These are phyloP conservation scores for Drosophila repletoides DNA, from an alignment of 1,140 invertebrate genomes.

Conservation along the genomic window DNA sequence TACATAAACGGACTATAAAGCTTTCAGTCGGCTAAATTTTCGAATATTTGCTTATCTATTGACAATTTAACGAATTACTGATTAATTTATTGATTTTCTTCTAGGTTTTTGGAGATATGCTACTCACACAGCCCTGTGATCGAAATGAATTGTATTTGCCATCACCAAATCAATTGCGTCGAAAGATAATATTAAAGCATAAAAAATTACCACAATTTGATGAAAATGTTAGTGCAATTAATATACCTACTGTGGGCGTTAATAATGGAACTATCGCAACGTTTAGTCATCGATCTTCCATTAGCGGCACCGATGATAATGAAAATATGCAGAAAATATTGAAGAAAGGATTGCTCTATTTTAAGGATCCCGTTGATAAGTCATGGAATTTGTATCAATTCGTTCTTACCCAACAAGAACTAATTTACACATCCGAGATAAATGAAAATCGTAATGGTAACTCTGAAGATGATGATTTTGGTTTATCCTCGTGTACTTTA, in stretches of 20 bases:
- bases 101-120: slow-evolving; percentile 93
- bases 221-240: slow-evolving; percentile 82
- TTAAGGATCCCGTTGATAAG: slow-evolving; percentile 94
- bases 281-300: slow-evolving; percentile 52
- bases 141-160: slow-evolving; percentile 93
- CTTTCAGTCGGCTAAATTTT: too few relatives aligned
- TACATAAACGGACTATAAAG: too few relatives aligned
- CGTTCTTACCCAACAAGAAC: slow-evolving; percentile 93
- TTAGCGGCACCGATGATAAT: slow-evolving; percentile 82
- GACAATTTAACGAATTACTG: neutral
- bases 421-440: slow-evolving; percentile 89
- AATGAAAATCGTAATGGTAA: slow-evolving; percentile 83
- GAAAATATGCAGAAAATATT: slow-evolving; percentile 94
- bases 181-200: slow-evolving; percentile 95
- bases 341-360: slow-evolving; percentile 95
- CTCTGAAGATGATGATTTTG: slow-evolving; percentile 84
- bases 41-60: too few relatives aligned
- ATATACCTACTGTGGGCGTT: slow-evolving; percentile 19
- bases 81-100: neutral
- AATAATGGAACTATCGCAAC: slow-evolving; percentile 42
- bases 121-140: slow-evolving; percentile 90
- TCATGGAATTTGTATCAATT: slow-evolving; percentile 98
- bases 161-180: slow-evolving; percentile 90
- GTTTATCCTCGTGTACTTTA: slow-evolving; percentile 41
- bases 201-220: slow-evolving; percentile 95